Conservation (phyloP, 2,797 vertebrate genomes). For the Semotilus atromaculatus region DNA sequence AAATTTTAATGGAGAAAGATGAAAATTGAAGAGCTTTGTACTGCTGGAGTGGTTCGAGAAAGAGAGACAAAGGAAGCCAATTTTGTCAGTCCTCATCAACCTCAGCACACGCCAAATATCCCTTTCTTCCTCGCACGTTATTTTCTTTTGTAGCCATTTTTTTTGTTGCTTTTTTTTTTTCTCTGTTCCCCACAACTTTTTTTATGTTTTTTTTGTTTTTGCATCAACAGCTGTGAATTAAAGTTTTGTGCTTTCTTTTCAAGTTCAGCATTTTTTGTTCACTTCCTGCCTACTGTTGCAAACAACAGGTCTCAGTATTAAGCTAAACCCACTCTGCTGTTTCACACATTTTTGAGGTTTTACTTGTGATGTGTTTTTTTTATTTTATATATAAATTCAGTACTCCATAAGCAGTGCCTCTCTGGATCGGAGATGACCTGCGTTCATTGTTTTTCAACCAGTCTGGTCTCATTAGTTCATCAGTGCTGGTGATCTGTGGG, state of each 20-base stretch:
- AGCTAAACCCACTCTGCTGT: constrained; percentile 86
- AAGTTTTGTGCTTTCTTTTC: constrained; percentile 78
- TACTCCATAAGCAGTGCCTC: constrained; percentile 63
- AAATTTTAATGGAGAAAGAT: constrained; percentile 26
- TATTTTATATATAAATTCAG: constrained; percentile 40
- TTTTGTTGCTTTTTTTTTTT: constrained; percentile 76
- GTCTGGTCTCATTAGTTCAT: constrained; percentile 85
- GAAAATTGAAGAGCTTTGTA: constrained; percentile 43
- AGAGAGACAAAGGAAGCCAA: constrained; percentile 54
- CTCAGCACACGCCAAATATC: constrained; percentile 71
- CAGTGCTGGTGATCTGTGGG: constrained; percentile 84
- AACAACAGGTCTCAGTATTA: constrained; percentile 98
- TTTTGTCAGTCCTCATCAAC: constrained; percentile 44
- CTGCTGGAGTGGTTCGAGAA: constrained; percentile 48
- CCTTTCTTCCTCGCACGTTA: constrained; percentile 72
- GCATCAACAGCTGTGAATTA: constrained; percentile 89
- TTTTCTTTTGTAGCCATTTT: constrained; percentile 66
- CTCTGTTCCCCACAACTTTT: constrained; percentile 77
- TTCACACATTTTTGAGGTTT: constrained; percentile 66
- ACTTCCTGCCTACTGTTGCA: constrained; percentile 84
- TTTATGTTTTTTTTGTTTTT: constrained; percentile 61
- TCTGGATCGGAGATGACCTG: constrained; percentile 75
- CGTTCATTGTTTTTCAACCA: constrained; percentile 86
- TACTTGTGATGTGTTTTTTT: constrained; percentile 54
- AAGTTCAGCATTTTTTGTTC: constrained; percentile 69